Conservation (phyloP, 2,797 vertebrate genomes). For the Schizopygopsis pylzovi region DNA sequence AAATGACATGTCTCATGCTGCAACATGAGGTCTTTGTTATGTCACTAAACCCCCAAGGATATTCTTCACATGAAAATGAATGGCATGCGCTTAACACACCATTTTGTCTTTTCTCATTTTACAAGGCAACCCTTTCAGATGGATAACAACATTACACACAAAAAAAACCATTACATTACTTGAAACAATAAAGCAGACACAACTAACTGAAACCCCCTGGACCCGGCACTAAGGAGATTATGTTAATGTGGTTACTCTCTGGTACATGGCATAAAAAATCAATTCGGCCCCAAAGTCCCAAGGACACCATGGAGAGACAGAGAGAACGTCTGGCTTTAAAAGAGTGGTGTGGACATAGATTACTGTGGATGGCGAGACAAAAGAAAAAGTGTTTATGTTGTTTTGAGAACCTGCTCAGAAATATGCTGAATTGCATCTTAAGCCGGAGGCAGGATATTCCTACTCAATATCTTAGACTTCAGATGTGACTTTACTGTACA, state of each 20-base stretch:
- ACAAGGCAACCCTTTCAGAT: slow-evolving; percentile 40
- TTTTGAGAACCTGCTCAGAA: slow-evolving; percentile 4
- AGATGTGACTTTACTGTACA: neutral
- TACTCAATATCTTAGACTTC: neutral
- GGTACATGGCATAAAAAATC: slow-evolving; percentile 52
- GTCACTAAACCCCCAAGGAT: slow-evolving; percentile 11
- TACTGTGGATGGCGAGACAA: neutral
- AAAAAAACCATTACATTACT: slow-evolving; percentile 42
- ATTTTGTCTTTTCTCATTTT: slow-evolving; percentile 42
- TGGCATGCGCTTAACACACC: slow-evolving; percentile 23
- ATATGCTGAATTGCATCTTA: neutral
- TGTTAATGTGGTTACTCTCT: slow-evolving; percentile 55
- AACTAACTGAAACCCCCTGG: slow-evolving; percentile 59
- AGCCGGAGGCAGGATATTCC: neutral
- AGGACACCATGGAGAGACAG: slow-evolving; percentile 27
- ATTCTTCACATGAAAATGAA: slow-evolving; percentile 20
- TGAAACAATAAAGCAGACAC: slow-evolving; percentile 52
- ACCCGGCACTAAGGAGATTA: slow-evolving; percentile 54
- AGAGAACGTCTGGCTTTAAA: neutral
- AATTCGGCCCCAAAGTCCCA: slow-evolving; percentile 39
- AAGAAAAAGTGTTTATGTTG: neutral
- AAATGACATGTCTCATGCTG: neutral
- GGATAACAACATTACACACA: slow-evolving; percentile 45
- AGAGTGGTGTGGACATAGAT: slow-evolving; percentile 28
- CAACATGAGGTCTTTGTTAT: neutral